phyloP scores from a whole-genome alignment of 2,113 vertebrate genomes.

The Ifrita kowaldi region DNA sequence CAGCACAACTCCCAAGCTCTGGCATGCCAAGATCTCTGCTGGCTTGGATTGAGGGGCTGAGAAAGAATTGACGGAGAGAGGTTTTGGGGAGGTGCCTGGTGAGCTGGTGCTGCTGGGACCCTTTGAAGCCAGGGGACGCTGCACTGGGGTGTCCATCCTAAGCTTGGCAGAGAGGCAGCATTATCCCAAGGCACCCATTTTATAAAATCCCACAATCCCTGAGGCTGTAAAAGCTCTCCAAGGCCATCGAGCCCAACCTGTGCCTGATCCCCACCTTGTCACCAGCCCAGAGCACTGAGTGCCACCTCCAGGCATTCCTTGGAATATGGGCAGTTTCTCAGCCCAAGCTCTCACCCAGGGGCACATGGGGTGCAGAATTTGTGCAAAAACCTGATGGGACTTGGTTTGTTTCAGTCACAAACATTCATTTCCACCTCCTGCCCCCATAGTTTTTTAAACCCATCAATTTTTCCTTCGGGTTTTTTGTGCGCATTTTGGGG shows the following conservation, averaged over 20 bases:
- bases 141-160: too few relatives aligned
- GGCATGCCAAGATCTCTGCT: neutral
- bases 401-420: neutral
- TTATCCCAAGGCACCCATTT: neutral
- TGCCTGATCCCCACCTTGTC: neutral
- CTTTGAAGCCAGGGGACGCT: neutral
- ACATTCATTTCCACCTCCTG: neutral
- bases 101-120: neutral
- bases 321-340: neutral
- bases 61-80: neutral
- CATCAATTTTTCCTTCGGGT: neutral
- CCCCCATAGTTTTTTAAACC: neutral
- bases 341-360: neutral
- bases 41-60: neutral
- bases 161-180: neutral
- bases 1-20: neutral
- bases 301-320: neutral
- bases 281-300: neutral
- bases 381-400: neutral
- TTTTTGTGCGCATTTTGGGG: neutral
- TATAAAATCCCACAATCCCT: neutral
- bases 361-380: neutral
- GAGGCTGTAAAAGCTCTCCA: neutral
- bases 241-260: neutral
- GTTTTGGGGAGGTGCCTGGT: neutral